These are phyloP conservation scores for Leptoteleia sp. DNA, from an alignment of 1,140 invertebrate genomes.

Conservation along the genomic window DNA sequence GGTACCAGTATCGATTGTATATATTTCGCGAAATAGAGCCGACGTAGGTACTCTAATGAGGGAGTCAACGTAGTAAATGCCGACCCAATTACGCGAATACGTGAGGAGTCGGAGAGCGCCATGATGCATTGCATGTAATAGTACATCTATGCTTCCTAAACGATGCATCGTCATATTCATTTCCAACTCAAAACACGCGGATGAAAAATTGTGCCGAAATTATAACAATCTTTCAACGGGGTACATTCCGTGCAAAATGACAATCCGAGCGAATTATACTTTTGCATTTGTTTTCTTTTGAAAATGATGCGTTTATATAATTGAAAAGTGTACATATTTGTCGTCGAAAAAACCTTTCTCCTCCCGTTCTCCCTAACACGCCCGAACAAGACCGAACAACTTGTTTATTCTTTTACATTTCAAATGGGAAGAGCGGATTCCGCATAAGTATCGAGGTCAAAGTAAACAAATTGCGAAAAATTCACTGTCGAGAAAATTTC, in stretches of 20 bases:
- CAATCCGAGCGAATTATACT: not conserved
- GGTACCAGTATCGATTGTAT: constrained; percentile 65
- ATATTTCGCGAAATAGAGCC: constrained; percentile 67
- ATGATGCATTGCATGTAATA: constrained; percentile 62
- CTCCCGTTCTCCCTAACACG: too few relatives aligned
- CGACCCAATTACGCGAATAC: constrained; percentile 68
- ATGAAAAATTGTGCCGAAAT: constrained; percentile 47
- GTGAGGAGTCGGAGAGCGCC: constrained; percentile 61
- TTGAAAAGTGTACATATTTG: too few relatives aligned
- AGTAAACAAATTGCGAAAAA: too few relatives aligned
- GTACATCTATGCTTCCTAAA: constrained; percentile 48
- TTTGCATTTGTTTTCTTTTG: too few relatives aligned
- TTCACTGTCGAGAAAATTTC: too few relatives aligned
- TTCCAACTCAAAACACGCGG: constrained; percentile 48
- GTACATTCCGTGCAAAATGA: not conserved
- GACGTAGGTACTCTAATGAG: constrained; percentile 65
- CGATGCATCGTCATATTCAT: constrained; percentile 50
- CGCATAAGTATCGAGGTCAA: too few relatives aligned
- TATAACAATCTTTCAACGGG: constrained; percentile 49
- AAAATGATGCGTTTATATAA: too few relatives aligned
- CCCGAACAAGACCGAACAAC: too few relatives aligned
- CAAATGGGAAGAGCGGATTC: too few relatives aligned
- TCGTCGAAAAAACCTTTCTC: too few relatives aligned
- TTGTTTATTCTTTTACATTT: too few relatives aligned
- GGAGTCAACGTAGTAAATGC: constrained; percentile 67